Evolutionary conservation across 1,140 invertebrate species (phyloP), one percentile per base, ranked within the genome.

Genomic region (Drosophila setifemur): DNA sequence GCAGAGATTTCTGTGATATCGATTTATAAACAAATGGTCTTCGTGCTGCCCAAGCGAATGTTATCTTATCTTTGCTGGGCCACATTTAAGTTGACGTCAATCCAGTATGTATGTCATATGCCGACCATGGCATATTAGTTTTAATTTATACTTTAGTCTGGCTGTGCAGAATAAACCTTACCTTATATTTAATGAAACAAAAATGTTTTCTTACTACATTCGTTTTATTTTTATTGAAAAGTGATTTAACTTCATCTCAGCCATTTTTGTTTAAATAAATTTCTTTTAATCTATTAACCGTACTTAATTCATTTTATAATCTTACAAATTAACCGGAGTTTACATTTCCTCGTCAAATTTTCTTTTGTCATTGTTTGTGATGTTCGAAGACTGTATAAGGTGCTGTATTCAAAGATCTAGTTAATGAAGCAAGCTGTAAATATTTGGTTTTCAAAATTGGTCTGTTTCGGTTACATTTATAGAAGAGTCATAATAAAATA

Each of bases 181-280:
- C 28, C 11, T 42, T 18, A 8, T 21, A 12, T 21, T 12, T 60
- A n/a, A n/a, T n/a, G 37, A 31, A 18, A 29, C 18, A 23, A 12
- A 8, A 39, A 2, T n/a, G n/a, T 35, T 39, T 35, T 45, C n/a
- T 40, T 26, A 43, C 39, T 53, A 33, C 47, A 48, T 73, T 50
- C 26, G 28, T 50, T 67, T 81, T 52, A 55, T 23, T 83, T 82
- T 73, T 82, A 83, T 83, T 82, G 60, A 28, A 68, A 83, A 60
- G 68, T 64, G 49, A 54, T 60, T 68, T 77, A 37, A 31, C 39
- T 31, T 72, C 39, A 39, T 33, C 37, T 47, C 11, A 37, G 61
- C 42, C 11, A 29, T 40, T 43, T 25, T 31, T 60, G 33, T 57
- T 52, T n/a, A 37, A 42, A 42, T 63, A 53, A 53, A 43, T 37